These are phyloP conservation scores for Drosophila setifemur DNA, from an alignment of 1,140 invertebrate species.

Conservation along the genomic window DNA sequence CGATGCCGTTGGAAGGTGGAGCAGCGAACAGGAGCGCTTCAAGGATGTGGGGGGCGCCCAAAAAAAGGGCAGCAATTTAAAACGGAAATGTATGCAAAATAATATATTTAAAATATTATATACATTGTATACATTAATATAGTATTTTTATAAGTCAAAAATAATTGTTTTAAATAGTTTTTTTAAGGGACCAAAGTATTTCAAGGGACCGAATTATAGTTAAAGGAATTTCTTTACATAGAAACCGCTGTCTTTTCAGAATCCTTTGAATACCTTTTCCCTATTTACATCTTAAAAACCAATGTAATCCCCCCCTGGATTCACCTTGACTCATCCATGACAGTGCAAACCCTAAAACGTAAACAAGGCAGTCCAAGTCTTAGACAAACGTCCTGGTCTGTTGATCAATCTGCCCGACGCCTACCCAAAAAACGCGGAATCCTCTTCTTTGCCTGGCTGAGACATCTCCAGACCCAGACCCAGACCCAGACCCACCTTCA, in stretches of 20 bases:
- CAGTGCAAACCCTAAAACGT: conserved; percentile 61
- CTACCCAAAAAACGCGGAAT: conserved; percentile 60
- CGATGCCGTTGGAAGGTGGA: conserved; percentile 30
- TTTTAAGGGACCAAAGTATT: too few species aligned
- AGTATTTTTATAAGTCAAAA: neutral
- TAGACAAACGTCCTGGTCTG: conserved; percentile 66
- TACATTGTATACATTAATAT: too few species aligned
- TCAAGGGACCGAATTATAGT: too few species aligned
- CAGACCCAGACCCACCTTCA: too few species aligned
- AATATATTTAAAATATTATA: neutral
- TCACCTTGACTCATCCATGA: conserved; percentile 37
- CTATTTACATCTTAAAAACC: neutral
- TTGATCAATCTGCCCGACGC: conserved; percentile 74
- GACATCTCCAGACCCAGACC: neutral
- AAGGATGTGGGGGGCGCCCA: neutral
- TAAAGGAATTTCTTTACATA: too few species aligned
- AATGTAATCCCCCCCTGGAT: conserved; percentile 8
- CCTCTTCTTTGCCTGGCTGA: conserved; percentile 15
- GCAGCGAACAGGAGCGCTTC: conserved; percentile 23
- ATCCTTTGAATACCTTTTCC: neutral
- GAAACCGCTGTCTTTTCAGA: too few species aligned
- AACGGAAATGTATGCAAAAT: too few species aligned
- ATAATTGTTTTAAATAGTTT: neutral
- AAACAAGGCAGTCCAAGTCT: conserved; percentile 51
- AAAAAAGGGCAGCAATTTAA: too few species aligned